Conservation (phyloP, 2,797 vertebrate genomes). For the Acrossocheilus fasciatus region DNA sequence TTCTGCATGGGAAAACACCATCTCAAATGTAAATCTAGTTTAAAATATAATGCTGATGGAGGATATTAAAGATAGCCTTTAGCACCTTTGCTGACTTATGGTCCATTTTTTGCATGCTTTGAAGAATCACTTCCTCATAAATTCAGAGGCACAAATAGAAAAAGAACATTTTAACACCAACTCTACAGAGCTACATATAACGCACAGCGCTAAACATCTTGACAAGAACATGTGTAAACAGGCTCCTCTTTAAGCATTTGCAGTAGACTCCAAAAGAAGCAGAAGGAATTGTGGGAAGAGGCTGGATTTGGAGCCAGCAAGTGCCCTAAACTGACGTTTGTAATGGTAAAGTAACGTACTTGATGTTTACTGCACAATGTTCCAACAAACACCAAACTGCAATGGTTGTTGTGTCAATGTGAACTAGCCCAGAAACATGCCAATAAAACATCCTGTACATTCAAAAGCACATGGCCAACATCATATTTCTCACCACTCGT, state of each 20-base stretch:
- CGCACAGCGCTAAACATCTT: not conserved
- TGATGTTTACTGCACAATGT: not conserved
- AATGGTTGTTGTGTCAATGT: not conserved
- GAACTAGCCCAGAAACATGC: not conserved
- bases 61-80: not conserved
- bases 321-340: not conserved
- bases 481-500: not conserved
- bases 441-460: not conserved
- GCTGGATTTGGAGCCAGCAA: not conserved
- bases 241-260: not conserved
- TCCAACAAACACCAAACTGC: not conserved
- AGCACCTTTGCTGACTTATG: not conserved
- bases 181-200: not conserved
- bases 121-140: constrained; percentile 43
- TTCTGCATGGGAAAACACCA: not conserved
- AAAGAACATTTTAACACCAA: not conserved
- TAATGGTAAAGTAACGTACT: not conserved
- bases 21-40: not conserved
- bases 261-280: not conserved
- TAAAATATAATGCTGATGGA: not conserved
- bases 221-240: not conserved
- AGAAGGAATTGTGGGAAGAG: not conserved
- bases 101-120: not conserved
- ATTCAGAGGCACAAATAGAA: not conserved
- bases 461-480: not conserved